Evolutionary conservation across 2,113 vertebrate species (phyloP).

Genomic region (Poicephalus meyeri): DNA sequence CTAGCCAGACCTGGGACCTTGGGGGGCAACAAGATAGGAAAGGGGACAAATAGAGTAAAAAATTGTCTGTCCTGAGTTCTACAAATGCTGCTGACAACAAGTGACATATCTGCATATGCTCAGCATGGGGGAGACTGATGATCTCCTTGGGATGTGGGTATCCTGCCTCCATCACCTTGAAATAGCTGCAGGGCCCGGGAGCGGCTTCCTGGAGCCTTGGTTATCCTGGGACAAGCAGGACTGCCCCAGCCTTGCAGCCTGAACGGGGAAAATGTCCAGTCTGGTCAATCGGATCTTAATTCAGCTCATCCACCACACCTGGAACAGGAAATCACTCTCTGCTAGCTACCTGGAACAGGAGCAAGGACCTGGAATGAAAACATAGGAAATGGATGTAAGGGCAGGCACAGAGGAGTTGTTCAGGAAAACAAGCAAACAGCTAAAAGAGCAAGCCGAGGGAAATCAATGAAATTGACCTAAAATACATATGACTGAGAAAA

Average conservation of each 20-base stretch:
- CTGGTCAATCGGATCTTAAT: neutral
- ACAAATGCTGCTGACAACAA: neutral
- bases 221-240: neutral
- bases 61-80: neutral
- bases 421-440: neutral
- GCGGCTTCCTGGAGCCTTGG: neutral
- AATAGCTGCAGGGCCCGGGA: neutral
- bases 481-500: conserved; percentile 56
- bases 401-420: neutral
- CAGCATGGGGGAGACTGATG: neutral
- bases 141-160: neutral
- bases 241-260: neutral
- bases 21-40: neutral
- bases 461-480: conserved; percentile 53
- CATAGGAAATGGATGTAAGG: neutral
- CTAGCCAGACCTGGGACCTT: neutral
- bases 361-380: neutral
- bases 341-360: neutral
- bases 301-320: neutral
- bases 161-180: neutral
- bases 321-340: neutral
- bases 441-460: conserved; percentile 44
- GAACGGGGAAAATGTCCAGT: neutral
- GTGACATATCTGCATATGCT: neutral
- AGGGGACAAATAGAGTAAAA: neutral